phyloP scores from a whole-genome alignment of 2,113 vertebrate genomes.

The Globicephala melas region DNA sequence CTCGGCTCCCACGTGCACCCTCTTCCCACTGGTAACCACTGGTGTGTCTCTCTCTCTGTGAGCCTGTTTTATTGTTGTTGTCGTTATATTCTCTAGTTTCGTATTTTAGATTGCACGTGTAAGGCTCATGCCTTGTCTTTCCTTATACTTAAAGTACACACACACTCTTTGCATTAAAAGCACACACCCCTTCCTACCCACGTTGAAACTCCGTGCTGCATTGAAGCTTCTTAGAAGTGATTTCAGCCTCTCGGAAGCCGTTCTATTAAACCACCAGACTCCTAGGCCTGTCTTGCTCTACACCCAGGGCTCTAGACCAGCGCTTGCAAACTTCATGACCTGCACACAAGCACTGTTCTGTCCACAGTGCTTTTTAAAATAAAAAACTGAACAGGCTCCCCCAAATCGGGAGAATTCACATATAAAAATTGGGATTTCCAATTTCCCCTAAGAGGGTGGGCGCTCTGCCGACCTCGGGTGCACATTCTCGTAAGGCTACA shows the following conservation, averaged over 20 bases:
- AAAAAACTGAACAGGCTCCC: neutral
- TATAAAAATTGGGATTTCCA: neutral
- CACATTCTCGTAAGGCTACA: accelerated
- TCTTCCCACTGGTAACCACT: too few species aligned
- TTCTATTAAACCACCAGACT: accelerated
- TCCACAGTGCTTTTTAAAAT: neutral
- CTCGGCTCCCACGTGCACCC: too few species aligned
- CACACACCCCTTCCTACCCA: neutral
- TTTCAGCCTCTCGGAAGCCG: neutral
- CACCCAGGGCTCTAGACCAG: accelerated
- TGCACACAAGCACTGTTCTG: neutral
- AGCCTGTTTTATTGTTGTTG: too few species aligned
- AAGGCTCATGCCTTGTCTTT: neutral
- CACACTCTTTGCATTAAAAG: accelerated
- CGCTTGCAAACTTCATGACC: neutral
- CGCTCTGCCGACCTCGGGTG: too few species aligned
- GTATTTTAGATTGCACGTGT: too few species aligned
- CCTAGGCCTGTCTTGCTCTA: too few species aligned
- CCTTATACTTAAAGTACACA: accelerated
- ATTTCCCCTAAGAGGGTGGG: neutral
- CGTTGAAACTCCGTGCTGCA: neutral
- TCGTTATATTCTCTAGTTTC: too few species aligned
- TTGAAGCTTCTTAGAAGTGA: neutral
- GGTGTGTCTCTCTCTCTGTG: too few species aligned
- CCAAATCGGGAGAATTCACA: neutral